A percentile compares a stretch with the other conserved stretches of the same genome.
These are phyloP conservation scores for Brenthis daphne DNA, from an alignment of 2,888 invertebrate genomes.

Conservation along the genomic window DNA sequence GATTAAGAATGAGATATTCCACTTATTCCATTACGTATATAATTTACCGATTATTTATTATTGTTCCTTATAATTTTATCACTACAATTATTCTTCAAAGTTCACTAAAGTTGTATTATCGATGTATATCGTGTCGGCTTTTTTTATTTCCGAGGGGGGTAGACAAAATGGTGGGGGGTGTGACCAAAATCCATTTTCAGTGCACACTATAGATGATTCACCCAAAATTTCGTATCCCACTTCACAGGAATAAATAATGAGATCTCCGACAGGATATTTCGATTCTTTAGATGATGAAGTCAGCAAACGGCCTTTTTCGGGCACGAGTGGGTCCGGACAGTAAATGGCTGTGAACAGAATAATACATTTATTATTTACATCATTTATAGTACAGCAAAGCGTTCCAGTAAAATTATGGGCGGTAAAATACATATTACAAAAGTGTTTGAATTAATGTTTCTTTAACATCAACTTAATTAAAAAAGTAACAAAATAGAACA, in stretches of 20 bases:
- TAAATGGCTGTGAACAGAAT: conserved; percentile 85
- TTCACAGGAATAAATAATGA: conserved; percentile 87
- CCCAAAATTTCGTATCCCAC: conserved; percentile 78
- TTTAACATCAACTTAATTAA: too few species aligned
- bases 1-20: conserved; percentile 7
- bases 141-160: conserved; percentile 59
- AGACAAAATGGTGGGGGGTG: conserved; percentile 92
- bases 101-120: conserved; percentile 71
- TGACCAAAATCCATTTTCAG: conserved; percentile 94
- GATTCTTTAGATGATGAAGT: conserved; percentile 66
- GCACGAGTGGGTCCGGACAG: conserved; percentile 89
- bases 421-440: too few species aligned
- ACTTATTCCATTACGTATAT: conserved; percentile 8
- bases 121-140: conserved; percentile 66
- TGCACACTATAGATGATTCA: conserved; percentile 92
- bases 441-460: too few species aligned
- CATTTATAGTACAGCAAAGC: too few species aligned
- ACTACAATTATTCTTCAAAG: conserved; percentile 49
- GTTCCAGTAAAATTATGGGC: too few species aligned
- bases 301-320: conserved; percentile 85
- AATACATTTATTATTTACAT: background rate
- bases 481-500: too few species aligned
- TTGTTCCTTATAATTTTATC: background rate
- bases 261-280: conserved; percentile 89
- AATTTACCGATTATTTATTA: background rate